Base-by-base conservation (phyloP, 1,140 invertebrate genomes). In the Saccostrea cuccullata region DNA sequence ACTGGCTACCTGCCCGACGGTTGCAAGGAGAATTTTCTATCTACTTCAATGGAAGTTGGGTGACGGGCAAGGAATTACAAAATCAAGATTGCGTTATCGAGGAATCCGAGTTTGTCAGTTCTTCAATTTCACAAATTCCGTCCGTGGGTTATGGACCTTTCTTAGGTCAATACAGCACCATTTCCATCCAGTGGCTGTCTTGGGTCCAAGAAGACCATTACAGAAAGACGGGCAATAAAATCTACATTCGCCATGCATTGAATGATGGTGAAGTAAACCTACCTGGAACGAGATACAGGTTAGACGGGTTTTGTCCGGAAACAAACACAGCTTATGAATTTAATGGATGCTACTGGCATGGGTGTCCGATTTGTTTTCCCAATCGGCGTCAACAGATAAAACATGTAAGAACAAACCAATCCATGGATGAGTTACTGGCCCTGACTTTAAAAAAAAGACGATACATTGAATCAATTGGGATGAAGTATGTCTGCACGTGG, bases 341-440 rank as follows among this genome's bases (percentile, higher is more conserved):
- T 47, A 64, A 87, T 70, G 88, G 89, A n/a, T 92, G 91, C 85
- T 58, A 87, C 0, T 92, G 87, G 84, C 92, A 92, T 67, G 91
- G 92, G 0, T 91, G 91, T 86, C 86, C 77, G 30, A 73, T 47
- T 17, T 92, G 91, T 87, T 90, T 87, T 47, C 58, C 56, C 8
- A 8, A 30, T 15, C 23, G 40, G 12, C 56, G 56, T 23, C 58
- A 67, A 40, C 23, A 56, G 23, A 23, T 84, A 55, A 84, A 84
- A 84, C 17, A n/a, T 56, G 36, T 58, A 40, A 84, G 83, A 55
- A 86, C 86, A n/a, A 56, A 82, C 11, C 86, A 86, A 58, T 86
- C 86, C 17, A 26, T 86, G 86, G 64, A 82, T 77, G 86, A 86
- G 73, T 36, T 86, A 17, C 30, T 26, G 40, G 70, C 40, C 23